Evolutionary conservation across 2,797 vertebrate genomes (phyloP), one percentile per base, ranked within the genome.

Genomic region (Pseudochirops corinnae): DNA sequence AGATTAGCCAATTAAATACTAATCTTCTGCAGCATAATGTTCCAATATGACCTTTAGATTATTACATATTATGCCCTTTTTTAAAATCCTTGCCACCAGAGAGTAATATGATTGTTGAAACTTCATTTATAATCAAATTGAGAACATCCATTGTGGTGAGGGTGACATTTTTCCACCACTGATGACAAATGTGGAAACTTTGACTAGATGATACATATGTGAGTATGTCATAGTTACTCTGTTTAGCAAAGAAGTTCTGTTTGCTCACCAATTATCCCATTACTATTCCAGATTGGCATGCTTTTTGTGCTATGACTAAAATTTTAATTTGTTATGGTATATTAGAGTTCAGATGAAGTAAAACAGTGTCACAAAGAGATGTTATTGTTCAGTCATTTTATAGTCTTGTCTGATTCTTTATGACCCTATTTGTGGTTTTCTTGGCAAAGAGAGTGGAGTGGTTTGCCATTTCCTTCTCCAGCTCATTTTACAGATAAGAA

Each of bases 51-150:
- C 0, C 3, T 62, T 0, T 26, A 62, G 31, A 12, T 62, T 4
- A 33, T 62, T 33, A 33, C 13, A 62, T 62, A 33, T 62, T 62
- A 3, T 12, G 33, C 13, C 31, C 60, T 60, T 62, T 14, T 33
- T 33, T 33, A 53, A 33, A 62, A 62, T 62, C 52, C n/a, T 92
- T 91, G 94, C 58, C 93, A 95, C 92, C 94, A 94, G 67, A 93
- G 57, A 10, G 95, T 95, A 92, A 93, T 92, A 50, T 93, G 91
- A 94, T 3, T 96, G 91, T 55, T 97, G 94, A 91, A 93, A 95
- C 93, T 95, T 29, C 5, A 62, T 56, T 91, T 90, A 95, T 96
- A 96, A 33, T 92, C 95, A 98, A 97, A 52, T 97, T 90, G 46
- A 31, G 92, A 92, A 93, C 91, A 95, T 91, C 53, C 82, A 1